Conservation (phyloP, 2,888 invertebrate genomes). For the Drosophila stalkeri region DNA sequence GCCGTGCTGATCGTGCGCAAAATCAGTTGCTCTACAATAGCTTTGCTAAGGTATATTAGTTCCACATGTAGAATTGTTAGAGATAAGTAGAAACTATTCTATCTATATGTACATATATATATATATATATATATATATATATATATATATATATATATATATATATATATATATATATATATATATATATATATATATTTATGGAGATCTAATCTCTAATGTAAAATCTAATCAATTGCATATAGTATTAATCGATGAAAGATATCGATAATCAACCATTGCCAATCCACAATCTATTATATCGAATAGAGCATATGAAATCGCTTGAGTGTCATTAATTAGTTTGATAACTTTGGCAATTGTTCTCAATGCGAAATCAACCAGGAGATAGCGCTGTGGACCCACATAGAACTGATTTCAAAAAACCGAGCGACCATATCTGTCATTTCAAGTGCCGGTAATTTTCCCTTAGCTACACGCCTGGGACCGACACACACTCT, state of each 20-base stretch:
- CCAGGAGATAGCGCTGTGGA: neutral
- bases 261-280: neutral
- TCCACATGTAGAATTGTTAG: neutral
- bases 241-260: neutral
- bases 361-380: neutral
- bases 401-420: neutral
- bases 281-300: neutral
- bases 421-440: neutral
- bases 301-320: neutral
- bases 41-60: neutral
- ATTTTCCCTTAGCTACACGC: constrained; percentile 17
- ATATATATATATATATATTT: neutral
- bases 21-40: neutral
- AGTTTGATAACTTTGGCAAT: constrained; percentile 1
- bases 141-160: neutral
- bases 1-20: constrained; percentile 30
- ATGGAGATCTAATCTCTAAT: neutral
- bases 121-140: neutral
- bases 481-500: neutral
- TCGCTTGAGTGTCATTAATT: constrained; percentile 7
- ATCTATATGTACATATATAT: neutral
- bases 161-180: neutral
- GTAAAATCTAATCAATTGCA: neutral
- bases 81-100: neutral
- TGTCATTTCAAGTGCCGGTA: constrained; percentile 15